phyloP scores from a whole-genome alignment of 2,888 invertebrate species.

The Magallana nippona region DNA sequence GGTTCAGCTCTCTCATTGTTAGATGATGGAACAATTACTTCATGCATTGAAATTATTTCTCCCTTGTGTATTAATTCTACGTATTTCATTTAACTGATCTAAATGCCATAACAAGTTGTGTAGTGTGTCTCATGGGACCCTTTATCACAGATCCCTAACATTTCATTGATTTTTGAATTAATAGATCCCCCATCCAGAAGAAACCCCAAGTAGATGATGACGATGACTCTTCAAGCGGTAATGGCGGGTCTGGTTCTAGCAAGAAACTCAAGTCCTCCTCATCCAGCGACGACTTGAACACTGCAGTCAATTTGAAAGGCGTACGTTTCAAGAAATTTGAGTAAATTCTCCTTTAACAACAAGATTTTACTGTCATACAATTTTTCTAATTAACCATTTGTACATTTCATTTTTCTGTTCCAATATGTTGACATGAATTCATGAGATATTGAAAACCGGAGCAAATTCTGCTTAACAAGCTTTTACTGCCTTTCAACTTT shows the following conservation, averaged over 20 bases:
- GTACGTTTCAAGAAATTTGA: background rate
- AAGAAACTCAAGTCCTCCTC: constrained; percentile 39
- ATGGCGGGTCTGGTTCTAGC: background rate
- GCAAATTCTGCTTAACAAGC: no score
- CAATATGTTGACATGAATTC: no score
- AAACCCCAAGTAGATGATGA: constrained; percentile 21
- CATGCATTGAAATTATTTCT: no score
- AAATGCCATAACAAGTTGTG: no score
- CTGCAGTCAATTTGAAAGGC: constrained; percentile 31
- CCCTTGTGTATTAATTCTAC: no score
- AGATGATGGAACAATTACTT: no score
- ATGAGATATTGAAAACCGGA: no score
- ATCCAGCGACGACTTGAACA: background rate
- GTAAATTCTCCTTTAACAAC: background rate
- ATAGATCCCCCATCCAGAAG: background rate
- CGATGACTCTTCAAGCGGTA: constrained; percentile 17
- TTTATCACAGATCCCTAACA: no score
- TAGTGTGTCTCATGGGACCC: no score
- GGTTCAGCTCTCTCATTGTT: no score
- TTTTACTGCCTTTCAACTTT: no score
- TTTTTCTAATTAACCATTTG: background rate
- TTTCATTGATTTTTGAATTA: background rate
- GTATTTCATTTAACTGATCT: no score
- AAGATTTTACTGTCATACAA: background rate
- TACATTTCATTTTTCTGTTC: background rate